Evolutionary conservation across 2,888 invertebrate species (phyloP), one percentile per base, ranked within the genome.

Genomic region (Drosophila percnosoma): DNA sequence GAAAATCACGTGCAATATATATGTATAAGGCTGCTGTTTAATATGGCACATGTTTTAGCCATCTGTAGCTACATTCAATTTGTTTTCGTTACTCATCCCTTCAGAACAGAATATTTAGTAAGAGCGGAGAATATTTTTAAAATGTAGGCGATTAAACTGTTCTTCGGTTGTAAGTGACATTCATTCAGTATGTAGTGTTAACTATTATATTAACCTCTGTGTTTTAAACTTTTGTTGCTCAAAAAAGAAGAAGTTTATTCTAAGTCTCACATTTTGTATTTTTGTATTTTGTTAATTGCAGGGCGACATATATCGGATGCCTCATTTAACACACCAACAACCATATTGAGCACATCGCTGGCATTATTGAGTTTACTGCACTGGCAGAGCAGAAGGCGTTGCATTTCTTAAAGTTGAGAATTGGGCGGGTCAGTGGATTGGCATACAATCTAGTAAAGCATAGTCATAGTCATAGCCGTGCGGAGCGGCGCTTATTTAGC

Each of bases 251-350:
- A 31, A 13, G 4, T 4, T 6, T 31, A 13, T 31, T 31, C 4
- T 21, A 13, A 13, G n/a, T 52, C n/a, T 18, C 10, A 21, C 13
- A 33, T 2, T 24, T 33, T 42, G 5, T 31, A 15, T 42, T 15
- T 42, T 11, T 52, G 33, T 36, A 11, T 45, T 63, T 27, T 13
- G 5, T 34, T 11, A 24, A 53, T 89, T 81, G 10, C 78, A 91
- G 91, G 91, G 91, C 90, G 88, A 59, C 91, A 90, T 69, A 91
- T 91, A 65, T 89, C 91, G 31, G 76, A 76, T n/a, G 85, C 83
- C 63, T 58, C 84, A 29, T 54, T 64, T 13, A 63, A 27, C 36
- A 70, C 61, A 67, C 69, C 83, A 57, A 76, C 75, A 38, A 54
- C 63, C 11, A 8, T 67, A 45, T 10, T 82, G 31, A 42, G 68